Percentiles rank a stretch among this genome's conserved stretches.
phyloP scores from a whole-genome alignment of 2,797 vertebrate species.

The Amblyopsis hoosieri region DNA sequence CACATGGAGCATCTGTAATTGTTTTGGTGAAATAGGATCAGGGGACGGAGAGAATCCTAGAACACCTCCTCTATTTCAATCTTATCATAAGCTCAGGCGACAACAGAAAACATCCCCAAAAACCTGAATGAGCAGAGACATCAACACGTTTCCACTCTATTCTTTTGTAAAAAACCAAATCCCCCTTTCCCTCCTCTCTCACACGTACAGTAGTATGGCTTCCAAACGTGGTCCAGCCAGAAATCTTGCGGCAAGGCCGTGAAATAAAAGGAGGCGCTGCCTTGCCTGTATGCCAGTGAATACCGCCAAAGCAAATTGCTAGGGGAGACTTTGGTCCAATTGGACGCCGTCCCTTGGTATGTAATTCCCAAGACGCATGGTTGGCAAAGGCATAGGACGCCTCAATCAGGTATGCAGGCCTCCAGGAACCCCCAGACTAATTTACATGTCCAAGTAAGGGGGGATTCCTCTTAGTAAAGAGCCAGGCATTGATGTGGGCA shows the following conservation, averaged over 20 bases:
- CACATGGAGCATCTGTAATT: constrained; percentile 50
- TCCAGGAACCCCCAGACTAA: constrained; percentile 66
- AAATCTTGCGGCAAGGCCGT: constrained; percentile 71
- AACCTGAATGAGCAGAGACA: constrained; percentile 69
- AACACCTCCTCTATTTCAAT: constrained; percentile 46
- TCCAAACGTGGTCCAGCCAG: constrained; percentile 79
- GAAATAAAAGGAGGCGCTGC: constrained; percentile 74
- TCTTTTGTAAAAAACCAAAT: constrained; percentile 75
- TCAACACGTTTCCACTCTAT: constrained; percentile 67
- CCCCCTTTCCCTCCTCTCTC: constrained; percentile 66
- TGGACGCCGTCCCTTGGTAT: constrained; percentile 79
- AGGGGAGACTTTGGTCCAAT: constrained; percentile 80
- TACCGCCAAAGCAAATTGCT: constrained; percentile 81
- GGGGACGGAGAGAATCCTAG: constrained; percentile 53
- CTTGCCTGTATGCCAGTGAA: constrained; percentile 76
- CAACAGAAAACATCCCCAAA: constrained; percentile 65
- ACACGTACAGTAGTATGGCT: constrained; percentile 61
- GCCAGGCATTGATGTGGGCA: constrained; percentile 77
- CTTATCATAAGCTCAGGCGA: constrained; percentile 65
- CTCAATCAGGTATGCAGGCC: constrained; percentile 80
- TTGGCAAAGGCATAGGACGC: constrained; percentile 75
- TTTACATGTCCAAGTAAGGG: constrained; percentile 80
- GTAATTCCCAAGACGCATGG: constrained; percentile 76
- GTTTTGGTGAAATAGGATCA: constrained; percentile 73
- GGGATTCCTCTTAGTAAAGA: constrained; percentile 71